Evolutionary conservation across 2,888 invertebrate species (phyloP).

Genomic region (Diploptera punctata): DNA sequence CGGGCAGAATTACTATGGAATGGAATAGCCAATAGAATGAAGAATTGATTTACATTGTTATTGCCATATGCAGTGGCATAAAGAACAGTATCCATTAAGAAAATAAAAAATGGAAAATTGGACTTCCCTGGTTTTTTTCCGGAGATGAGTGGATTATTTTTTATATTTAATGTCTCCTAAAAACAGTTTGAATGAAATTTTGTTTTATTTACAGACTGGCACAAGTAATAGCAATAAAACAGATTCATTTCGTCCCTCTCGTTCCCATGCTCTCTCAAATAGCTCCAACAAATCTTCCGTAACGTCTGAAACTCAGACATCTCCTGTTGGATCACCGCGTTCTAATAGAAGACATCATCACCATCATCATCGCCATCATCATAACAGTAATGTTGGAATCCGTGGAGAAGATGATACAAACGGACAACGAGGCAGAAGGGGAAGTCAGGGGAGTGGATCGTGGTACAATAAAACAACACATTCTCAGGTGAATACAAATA

Average conservation of each 20-base stretch:
- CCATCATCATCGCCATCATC: conserved; percentile 48
- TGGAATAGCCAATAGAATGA: too few relatives aligned
- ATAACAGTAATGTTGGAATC: conserved; percentile 37
- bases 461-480: conserved; percentile 49
- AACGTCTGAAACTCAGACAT: conserved; percentile 51
- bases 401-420: conserved; percentile 41
- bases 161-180: too few relatives aligned
- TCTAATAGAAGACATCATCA: conserved; percentile 54
- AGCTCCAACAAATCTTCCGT: conserved; percentile 38
- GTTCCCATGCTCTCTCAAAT: conserved; percentile 8
- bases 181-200: too few relatives aligned
- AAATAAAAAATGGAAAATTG: too few relatives aligned
- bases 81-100: too few relatives aligned
- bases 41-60: too few relatives aligned
- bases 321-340: conserved; percentile 50
- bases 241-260: conserved; percentile 26
- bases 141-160: too few relatives aligned
- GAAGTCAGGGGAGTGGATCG: conserved; percentile 41
- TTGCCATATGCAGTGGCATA: too few relatives aligned
- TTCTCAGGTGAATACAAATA: conserved; percentile 46
- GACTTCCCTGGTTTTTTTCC: too few relatives aligned
- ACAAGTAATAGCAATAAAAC: conserved; percentile 15
- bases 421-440: conserved; percentile 43
- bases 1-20: too few relatives aligned
- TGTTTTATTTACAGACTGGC: background rate